Evolutionary conservation across 2,797 vertebrate species (phyloP), one percentile per base, ranked within the genome.

Genomic region (Diplodus puntazzo): DNA sequence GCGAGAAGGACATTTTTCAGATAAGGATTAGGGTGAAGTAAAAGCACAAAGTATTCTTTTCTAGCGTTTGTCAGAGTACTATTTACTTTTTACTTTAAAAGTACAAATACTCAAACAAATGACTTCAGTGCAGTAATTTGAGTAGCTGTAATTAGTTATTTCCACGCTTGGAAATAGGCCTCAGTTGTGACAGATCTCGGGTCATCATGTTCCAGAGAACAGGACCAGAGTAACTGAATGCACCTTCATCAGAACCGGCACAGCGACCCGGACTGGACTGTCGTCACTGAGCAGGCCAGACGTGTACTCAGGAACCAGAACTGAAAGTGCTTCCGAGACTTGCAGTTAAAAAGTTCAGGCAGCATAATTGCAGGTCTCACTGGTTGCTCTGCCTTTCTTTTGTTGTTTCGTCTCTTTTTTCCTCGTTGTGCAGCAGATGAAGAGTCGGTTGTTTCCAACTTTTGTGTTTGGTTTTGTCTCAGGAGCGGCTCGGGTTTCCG

Each of bases 401-500:
- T 7, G 18, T 52, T 18, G 54, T 21, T 1, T 4, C 10, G 18
- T 27, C 3, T 48, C 21, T 67, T 50, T 25, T 72, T 61, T 75
- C 6, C 48, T 65, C 30, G 9, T 49, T 74, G 27, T 77, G 21
- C 52, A 45, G 58, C 11, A 59, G 42, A 58, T 23, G 17, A 72
- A 50, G 48, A 55, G 17, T 21, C 11, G 7, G 1, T 68, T 46
- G 3, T 48, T 16, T 64, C 25, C 9, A 69, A 67, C 16, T 3
- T 67, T 14, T 64, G 13, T 49, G 13, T 73, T 63, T 76, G 34
- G 27, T 67, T 49, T 75, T 23, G 42, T 39, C 42, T 23, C 87
- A 99, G 98, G 95, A 93, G 83, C 5, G 87, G 97, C 73, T 92
- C 90, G 2, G 95, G 88, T 46, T 95, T 94, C 69, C 87, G 95